Evolutionary conservation across 2,797 vertebrate species (phyloP).

Genomic region (Buceros bicornis): DNA sequence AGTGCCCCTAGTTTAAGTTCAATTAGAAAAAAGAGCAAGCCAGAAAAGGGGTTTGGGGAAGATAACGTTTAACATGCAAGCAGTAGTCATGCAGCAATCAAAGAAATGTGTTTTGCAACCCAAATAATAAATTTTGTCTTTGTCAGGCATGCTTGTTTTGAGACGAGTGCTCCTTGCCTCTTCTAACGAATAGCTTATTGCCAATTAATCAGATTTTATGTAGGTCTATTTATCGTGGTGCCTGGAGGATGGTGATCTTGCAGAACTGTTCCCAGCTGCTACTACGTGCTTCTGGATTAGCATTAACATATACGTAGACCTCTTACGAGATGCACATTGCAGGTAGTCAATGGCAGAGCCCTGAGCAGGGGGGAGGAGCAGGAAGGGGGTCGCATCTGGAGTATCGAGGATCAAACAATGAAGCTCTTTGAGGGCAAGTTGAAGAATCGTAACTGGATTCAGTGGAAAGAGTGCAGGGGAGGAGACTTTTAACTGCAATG

Average conservation of each 20-base stretch:
- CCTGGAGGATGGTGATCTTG: neutral
- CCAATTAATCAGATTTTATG: neutral
- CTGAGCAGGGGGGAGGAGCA: neutral
- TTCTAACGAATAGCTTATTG: neutral
- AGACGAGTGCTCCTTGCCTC: neutral
- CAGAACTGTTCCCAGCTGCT: neutral
- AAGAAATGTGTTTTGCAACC: neutral
- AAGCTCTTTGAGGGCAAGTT: neutral
- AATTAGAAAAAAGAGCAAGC: neutral
- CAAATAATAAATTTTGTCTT: neutral
- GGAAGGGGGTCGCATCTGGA: neutral
- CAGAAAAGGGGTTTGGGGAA: neutral
- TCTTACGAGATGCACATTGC: neutral
- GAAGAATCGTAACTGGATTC: neutral
- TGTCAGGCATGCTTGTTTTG: neutral
- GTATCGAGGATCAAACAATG: neutral
- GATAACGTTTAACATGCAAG: neutral
- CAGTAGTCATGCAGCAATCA: neutral
- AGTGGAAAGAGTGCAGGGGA: neutral
- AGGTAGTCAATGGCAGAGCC: neutral
- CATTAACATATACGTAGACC: neutral
- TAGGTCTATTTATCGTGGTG: neutral
- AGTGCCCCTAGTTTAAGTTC: neutral
- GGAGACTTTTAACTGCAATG: neutral
- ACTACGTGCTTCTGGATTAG: neutral